Evolutionary conservation across 2,888 invertebrate genomes (phyloP).

Genomic region (Cerceris rybyensis): DNA sequence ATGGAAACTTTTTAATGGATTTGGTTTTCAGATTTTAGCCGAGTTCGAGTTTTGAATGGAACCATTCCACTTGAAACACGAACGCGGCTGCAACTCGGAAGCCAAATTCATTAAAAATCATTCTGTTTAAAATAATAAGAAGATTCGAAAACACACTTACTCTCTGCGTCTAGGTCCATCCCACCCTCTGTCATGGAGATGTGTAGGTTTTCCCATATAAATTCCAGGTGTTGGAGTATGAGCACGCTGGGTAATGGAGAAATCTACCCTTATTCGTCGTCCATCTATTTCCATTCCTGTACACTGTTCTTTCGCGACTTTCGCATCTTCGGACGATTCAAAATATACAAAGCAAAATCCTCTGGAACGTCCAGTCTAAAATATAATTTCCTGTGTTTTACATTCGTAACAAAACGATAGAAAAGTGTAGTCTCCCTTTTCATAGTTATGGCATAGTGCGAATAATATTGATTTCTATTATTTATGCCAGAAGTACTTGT

Average conservation of each 20-base stretch:
- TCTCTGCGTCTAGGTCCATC: slow-evolving; percentile 82
- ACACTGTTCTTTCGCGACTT: slow-evolving; percentile 96
- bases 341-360: slow-evolving; percentile 99
- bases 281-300: slow-evolving; percentile 97
- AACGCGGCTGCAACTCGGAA: too few relatives aligned
- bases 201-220: slow-evolving; percentile 96
- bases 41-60: too few relatives aligned
- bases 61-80: too few relatives aligned
- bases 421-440: too few relatives aligned
- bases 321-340: slow-evolving; percentile 93
- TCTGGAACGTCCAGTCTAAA: slow-evolving; percentile 94
- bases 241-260: slow-evolving; percentile 96
- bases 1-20: too few relatives aligned
- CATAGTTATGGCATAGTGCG: too few relatives aligned
- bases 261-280: slow-evolving; percentile 96
- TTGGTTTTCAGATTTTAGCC: too few relatives aligned
- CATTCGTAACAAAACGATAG: background rate
- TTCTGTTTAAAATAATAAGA: too few relatives aligned
- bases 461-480: background rate
- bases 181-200: slow-evolving; percentile 69
- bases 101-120: too few relatives aligned
- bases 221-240: slow-evolving; percentile 99
- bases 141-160: slow-evolving; percentile 81
- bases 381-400: slow-evolving; percentile 55
- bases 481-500: slow-evolving; percentile 50